Percentiles rank a stretch among this genome's conserved stretches.
phyloP scores from a whole-genome alignment of 2,888 invertebrate genomes.

The Chromoteleia sp. region DNA sequence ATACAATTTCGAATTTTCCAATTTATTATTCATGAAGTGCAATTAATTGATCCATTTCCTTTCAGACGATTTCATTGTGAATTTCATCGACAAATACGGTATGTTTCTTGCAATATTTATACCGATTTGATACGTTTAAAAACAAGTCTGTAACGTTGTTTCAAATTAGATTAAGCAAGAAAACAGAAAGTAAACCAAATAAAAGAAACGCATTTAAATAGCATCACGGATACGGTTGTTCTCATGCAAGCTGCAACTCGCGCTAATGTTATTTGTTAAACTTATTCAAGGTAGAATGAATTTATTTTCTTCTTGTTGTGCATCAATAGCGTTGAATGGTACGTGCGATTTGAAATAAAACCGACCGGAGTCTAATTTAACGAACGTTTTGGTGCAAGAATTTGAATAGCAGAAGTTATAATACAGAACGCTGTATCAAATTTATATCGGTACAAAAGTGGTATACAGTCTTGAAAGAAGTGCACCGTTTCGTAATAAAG shows the following conservation, averaged over 20 bases:
- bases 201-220: neutral
- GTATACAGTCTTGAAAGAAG: too few relatives aligned
- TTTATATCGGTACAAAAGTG: too few relatives aligned
- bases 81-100: conserved; percentile 11
- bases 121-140: conserved; percentile 19
- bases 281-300: too few relatives aligned
- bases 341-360: too few relatives aligned
- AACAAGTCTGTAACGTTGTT: conserved; percentile 4
- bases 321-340: too few relatives aligned
- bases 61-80: conserved; percentile 11
- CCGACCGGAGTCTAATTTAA: too few relatives aligned
- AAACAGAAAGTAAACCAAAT: conserved; percentile 4
- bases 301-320: too few relatives aligned
- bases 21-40: conserved; percentile 23
- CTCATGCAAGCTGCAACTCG: neutral
- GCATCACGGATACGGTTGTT: neutral
- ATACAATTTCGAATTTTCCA: conserved; percentile 10
- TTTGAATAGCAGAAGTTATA: too few relatives aligned
- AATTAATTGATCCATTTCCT: conserved; percentile 16
- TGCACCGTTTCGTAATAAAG: neutral
- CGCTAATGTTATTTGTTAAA: too few relatives aligned
- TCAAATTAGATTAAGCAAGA: conserved; percentile 1
- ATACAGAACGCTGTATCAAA: too few relatives aligned
- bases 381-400: too few relatives aligned
- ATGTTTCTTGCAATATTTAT: conserved; percentile 8